A percentile compares a stretch with the other conserved stretches of the same genome.
phyloP scores from a whole-genome alignment of 2,888 invertebrate species.

The Acleris laterana region DNA sequence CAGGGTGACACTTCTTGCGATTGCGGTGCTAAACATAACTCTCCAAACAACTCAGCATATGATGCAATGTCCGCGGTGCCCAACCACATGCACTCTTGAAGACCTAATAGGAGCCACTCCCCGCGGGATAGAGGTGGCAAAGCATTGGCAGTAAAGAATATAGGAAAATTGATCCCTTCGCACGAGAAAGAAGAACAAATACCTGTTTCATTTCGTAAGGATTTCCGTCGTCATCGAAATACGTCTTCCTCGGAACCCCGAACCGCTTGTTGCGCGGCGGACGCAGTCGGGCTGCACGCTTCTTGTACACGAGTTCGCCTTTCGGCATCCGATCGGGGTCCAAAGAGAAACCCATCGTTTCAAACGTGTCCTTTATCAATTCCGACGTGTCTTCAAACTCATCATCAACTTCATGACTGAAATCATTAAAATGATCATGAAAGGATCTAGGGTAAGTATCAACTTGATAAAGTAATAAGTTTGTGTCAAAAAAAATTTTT shows the following conservation, averaged over 20 bases:
- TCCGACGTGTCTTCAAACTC: constrained; percentile 78
- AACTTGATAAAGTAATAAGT: too few relatives aligned
- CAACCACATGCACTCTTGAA: too few relatives aligned
- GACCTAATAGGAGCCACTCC: too few relatives aligned
- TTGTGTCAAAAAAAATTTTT: too few relatives aligned
- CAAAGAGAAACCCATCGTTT: constrained; percentile 85
- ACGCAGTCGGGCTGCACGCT: constrained; percentile 84
- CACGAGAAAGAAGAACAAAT: too few relatives aligned
- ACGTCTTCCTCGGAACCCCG: constrained; percentile 80
- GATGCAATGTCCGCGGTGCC: too few relatives aligned
- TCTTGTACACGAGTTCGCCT: constrained; percentile 87
- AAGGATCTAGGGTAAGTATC: constrained; percentile 10
- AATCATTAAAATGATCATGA: constrained; percentile 45
- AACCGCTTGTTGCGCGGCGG: constrained; percentile 70
- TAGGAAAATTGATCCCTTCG: too few relatives aligned
- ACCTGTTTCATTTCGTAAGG: constrained; percentile 69
- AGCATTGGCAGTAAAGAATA: too few relatives aligned
- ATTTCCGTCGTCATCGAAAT: constrained; percentile 88
- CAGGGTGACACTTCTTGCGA: too few relatives aligned
- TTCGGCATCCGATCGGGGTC: constrained; percentile 63
- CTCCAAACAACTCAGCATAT: too few relatives aligned
- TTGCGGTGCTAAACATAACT: too few relatives aligned
- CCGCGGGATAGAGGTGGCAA: too few relatives aligned
- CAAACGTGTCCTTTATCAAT: constrained; percentile 86
- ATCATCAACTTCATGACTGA: constrained; percentile 81